These are phyloP conservation scores for Eurytoma californica DNA, from an alignment of 2,888 invertebrate species.

Conservation along the genomic window DNA sequence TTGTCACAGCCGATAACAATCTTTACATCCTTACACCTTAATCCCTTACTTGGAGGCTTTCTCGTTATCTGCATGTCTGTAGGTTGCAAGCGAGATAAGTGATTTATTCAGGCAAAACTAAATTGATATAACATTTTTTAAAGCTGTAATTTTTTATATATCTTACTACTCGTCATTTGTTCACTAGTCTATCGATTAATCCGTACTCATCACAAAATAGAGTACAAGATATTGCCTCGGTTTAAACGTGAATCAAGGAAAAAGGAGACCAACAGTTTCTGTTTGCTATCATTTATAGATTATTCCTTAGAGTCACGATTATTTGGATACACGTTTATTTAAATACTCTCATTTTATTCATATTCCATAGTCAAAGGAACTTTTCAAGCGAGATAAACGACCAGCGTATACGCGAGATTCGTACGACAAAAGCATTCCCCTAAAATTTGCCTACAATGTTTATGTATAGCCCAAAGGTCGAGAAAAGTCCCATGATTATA, in stretches of 20 bases:
- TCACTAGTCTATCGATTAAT: too few species aligned
- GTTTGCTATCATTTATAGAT: not conserved
- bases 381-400: conserved; percentile 50
- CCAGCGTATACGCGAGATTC: conserved; percentile 43
- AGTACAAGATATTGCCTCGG: conserved; percentile 4
- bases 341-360: conserved; percentile 14
- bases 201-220: conserved; percentile 39
- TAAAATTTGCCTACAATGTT: conserved; percentile 24
- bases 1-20: conserved; percentile 32
- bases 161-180: not conserved
- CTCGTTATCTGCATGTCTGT: not conserved
- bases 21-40: not conserved
- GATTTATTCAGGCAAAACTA: conserved; percentile 23
- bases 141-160: conserved; percentile 3
- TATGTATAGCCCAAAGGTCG: conserved; percentile 6
- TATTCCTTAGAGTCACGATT: conserved; percentile 17
- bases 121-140: not conserved
- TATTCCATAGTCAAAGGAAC: conserved; percentile 47
- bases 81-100: conserved; percentile 21
- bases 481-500: conserved; percentile 41
- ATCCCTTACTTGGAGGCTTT: not conserved
- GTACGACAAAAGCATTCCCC: conserved; percentile 35
- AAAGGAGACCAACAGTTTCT: not conserved
- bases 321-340: conserved; percentile 15
- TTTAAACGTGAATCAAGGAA: not conserved